Percentiles rank a stretch among this genome's conserved stretches.
Evolutionary conservation across 2,888 invertebrate genomes (phyloP).

Genomic region (Drosophila anomelani): DNA sequence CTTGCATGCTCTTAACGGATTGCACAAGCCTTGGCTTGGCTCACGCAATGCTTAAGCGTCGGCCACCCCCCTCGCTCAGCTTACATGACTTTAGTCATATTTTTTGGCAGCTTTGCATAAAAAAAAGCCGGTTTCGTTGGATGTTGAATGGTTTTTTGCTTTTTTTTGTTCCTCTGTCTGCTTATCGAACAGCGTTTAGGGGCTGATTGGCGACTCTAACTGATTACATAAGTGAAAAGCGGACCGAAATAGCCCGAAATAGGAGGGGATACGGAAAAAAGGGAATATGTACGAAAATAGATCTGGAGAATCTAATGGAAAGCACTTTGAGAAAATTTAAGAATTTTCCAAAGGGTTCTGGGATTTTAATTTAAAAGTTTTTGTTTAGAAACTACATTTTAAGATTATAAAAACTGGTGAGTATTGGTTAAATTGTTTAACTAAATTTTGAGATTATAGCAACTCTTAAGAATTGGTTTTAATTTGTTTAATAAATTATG

Average conservation of each 20-base stretch:
- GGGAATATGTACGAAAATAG: conserved; percentile 35
- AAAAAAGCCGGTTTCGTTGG: conserved; percentile 71
- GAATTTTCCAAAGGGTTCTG: background rate
- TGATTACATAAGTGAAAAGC: conserved; percentile 59
- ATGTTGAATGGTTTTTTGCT: conserved; percentile 4
- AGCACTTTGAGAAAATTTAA: background rate
- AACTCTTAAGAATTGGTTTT: no score
- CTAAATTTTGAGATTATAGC: no score
- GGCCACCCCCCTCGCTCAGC: conserved; percentile 4
- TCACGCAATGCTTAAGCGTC: conserved; percentile 64
- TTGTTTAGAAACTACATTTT: background rate
- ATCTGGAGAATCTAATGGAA: conserved; percentile 15
- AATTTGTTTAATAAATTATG: no score
- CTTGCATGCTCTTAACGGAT: conserved; percentile 23
- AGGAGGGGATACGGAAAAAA: background rate
- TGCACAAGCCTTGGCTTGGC: conserved; percentile 68
- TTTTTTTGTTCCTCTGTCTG: conserved; percentile 10
- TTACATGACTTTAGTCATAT: conserved; percentile 44
- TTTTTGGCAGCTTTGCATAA: conserved; percentile 76
- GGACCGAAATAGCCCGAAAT: conserved; percentile 22
- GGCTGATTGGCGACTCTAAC: conserved; percentile 66
- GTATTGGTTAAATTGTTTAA: background rate
- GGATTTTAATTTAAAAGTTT: no score
- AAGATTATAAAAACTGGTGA: no score
- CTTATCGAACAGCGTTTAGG: conserved; percentile 59